Percentiles rank a stretch among this genome's conserved stretches.
These are phyloP conservation scores for Callyntrura guangdongensis DNA, from an alignment of 2,888 invertebrate species.

Conservation along the genomic window DNA sequence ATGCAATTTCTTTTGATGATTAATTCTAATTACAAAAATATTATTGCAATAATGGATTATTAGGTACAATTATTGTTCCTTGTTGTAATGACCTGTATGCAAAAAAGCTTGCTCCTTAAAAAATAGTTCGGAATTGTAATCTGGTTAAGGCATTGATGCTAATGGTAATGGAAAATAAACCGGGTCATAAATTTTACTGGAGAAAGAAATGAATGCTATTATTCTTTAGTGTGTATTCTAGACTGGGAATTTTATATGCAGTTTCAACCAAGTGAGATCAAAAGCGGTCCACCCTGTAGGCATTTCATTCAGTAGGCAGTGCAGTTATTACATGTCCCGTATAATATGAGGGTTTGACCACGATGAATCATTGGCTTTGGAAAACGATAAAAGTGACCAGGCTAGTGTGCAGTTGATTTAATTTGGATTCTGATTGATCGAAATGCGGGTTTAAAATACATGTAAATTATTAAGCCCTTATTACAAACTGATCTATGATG, in stretches of 20 bases:
- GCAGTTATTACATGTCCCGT: no score
- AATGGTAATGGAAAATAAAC: not conserved
- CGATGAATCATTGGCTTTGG: not conserved
- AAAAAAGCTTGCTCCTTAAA: not conserved
- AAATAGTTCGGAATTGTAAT: not conserved
- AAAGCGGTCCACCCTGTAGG: slow-evolving; percentile 14
- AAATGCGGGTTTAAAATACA: not conserved
- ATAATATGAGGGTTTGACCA: no score
- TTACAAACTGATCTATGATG: slow-evolving; percentile 38
- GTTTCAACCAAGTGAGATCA: not conserved
- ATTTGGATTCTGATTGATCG: not conserved
- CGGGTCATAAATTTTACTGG: slow-evolving; percentile 41
- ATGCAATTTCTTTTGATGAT: slow-evolving; percentile 28
- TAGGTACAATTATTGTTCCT: slow-evolving; percentile 23
- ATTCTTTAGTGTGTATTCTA: not conserved
- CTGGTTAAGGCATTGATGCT: not conserved
- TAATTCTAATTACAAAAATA: slow-evolving; percentile 55
- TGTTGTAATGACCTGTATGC: not conserved
- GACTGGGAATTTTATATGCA: no score
- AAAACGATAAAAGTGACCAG: not conserved
- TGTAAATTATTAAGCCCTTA: not conserved
- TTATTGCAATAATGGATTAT: slow-evolving; percentile 52
- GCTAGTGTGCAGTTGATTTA: not conserved
- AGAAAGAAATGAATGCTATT: not conserved
- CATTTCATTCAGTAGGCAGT: not conserved